These are phyloP conservation scores for Patella caerulea DNA, from an alignment of 2,888 invertebrate species.

Conservation along the genomic window DNA sequence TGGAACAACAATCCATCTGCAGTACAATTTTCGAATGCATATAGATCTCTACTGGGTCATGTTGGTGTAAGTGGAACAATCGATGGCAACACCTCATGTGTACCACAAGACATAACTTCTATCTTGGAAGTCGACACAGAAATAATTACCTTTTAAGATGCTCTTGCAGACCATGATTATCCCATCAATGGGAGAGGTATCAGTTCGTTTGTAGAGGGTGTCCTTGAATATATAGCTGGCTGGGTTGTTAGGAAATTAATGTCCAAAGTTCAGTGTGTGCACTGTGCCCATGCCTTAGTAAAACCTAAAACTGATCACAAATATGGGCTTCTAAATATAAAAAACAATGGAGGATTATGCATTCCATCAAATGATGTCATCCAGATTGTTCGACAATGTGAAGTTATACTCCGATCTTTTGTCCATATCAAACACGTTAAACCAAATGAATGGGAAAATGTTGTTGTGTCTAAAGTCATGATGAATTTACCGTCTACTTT, in stretches of 20 bases:
- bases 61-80: background rate
- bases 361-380: background rate
- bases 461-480: background rate
- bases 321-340: background rate
- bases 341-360: background rate
- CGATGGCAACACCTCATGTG: background rate
- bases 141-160: background rate
- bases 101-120: background rate
- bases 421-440: background rate
- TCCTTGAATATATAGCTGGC: background rate
- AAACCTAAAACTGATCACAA: background rate
- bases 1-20: conserved; percentile 20
- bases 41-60: conserved; percentile 10
- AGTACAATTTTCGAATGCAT: conserved; percentile 12
- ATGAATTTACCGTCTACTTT: background rate
- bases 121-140: background rate
- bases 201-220: background rate
- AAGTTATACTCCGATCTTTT: background rate
- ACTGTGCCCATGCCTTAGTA: background rate
- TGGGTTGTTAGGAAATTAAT: background rate
- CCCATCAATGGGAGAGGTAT: background rate
- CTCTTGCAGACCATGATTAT: background rate
- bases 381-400: background rate
- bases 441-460: background rate
- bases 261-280: background rate